phyloP scores from a whole-genome alignment of 2,797 vertebrate genomes.

The Brachyrhaphis roseni region DNA sequence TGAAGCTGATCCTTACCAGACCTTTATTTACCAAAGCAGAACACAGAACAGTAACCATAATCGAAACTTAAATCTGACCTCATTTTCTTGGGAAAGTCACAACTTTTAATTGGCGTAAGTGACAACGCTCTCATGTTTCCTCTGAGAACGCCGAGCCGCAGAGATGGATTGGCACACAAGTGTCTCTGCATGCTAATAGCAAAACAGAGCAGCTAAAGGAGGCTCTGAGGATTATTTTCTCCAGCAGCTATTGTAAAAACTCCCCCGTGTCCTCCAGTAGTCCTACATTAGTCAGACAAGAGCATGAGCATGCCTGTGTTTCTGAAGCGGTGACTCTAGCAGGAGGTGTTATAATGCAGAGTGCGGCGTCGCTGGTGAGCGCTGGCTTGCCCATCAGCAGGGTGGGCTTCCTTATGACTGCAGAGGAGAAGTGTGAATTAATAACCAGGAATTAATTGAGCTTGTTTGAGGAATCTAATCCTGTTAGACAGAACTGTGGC shows the following conservation, averaged over 20 bases:
- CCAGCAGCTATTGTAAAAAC: conserved; percentile 25
- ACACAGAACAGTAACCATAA: conserved; percentile 16
- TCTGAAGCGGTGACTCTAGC: conserved; percentile 12
- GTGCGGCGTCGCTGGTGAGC: background rate
- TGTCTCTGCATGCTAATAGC: conserved; percentile 59
- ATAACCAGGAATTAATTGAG: conserved; percentile 20
- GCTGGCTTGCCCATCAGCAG: conserved; percentile 18
- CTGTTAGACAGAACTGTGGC: conserved; percentile 3
- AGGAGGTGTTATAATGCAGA: conserved; percentile 31
- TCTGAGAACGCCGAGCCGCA: conserved; percentile 44
- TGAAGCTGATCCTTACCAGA: conserved; percentile 28
- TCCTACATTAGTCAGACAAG: conserved; percentile 39
- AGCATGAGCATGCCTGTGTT: conserved; percentile 32
- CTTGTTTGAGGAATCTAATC: conserved; percentile 16
- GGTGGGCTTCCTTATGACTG: conserved; percentile 25
- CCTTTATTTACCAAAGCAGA: conserved; percentile 36
- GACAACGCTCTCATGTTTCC: conserved; percentile 49
- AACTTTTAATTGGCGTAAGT: conserved; percentile 72
- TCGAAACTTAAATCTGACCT: conserved; percentile 57
- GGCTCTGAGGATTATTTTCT: conserved; percentile 36
- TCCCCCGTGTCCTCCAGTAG: conserved; percentile 33
- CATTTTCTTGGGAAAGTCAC: conserved; percentile 63
- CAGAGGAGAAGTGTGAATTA: conserved; percentile 25
- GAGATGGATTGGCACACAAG: conserved; percentile 46
- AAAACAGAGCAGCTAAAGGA: conserved; percentile 6